Percentiles rank a stretch among this genome's conserved stretches.
Evolutionary conservation across 2,113 vertebrate genomes (phyloP).

Genomic region (Callaeas wilsoni): DNA sequence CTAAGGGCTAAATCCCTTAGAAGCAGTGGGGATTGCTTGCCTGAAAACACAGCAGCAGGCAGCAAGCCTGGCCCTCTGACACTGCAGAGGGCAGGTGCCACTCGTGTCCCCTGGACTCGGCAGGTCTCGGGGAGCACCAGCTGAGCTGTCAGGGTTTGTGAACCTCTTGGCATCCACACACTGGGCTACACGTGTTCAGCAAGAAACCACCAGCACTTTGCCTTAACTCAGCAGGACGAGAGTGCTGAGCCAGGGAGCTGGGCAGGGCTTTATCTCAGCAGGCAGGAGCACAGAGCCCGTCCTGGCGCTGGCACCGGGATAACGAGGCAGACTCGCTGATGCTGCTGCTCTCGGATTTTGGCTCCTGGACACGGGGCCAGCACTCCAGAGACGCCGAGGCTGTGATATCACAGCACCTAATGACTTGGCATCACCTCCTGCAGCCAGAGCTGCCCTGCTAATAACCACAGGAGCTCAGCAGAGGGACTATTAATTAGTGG

Average conservation of each 20-base stretch:
- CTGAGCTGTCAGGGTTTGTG: neutral
- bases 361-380: neutral
- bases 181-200: neutral
- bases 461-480: neutral
- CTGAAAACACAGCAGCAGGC: neutral
- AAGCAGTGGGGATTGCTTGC: neutral
- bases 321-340: neutral
- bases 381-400: accelerated
- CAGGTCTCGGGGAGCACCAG: neutral
- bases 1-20: neutral
- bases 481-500: neutral
- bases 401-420: neutral
- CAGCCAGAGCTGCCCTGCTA: neutral
- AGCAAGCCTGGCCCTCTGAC: neutral
- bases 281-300: neutral
- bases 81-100: neutral
- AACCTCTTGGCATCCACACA: neutral
- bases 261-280: neutral
- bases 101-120: accelerated
- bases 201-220: neutral
- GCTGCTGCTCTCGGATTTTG: accelerated
- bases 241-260: neutral
- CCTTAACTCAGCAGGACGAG: neutral
- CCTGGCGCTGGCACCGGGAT: neutral
- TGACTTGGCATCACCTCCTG: neutral